phyloP scores from a whole-genome alignment of 2,113 vertebrate genomes.

The Merops nubicus region DNA sequence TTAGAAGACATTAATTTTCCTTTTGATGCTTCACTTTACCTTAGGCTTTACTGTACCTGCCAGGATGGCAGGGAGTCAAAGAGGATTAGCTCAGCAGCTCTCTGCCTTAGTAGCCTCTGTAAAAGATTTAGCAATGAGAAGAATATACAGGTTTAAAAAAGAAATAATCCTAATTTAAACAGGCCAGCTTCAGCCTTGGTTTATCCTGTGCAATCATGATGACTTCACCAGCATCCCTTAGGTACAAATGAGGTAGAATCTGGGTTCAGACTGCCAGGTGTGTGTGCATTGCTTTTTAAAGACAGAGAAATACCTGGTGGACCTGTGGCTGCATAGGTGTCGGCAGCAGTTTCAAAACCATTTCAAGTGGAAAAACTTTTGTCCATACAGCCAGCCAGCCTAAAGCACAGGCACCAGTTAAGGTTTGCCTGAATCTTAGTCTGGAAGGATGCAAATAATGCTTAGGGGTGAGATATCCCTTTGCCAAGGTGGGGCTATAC shows the following conservation, averaged over 20 bases:
- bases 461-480: neutral
- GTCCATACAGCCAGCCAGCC: neutral
- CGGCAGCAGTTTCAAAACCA: neutral
- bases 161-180: neutral
- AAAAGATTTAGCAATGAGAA: conserved; percentile 68
- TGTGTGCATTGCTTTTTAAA: neutral
- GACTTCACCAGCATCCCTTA: conserved; percentile 46
- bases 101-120: conserved; percentile 57
- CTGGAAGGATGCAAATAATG: neutral
- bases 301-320: neutral
- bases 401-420: neutral
- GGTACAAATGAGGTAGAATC: conserved; percentile 11
- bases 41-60: conserved; percentile 75
- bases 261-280: neutral
- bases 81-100: conserved; percentile 76
- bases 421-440: neutral
- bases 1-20: conserved; percentile 84
- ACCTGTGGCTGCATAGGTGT: conserved; percentile 6
- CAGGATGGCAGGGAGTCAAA: conserved; percentile 80
- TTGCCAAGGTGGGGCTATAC: neutral
- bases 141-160: neutral
- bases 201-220: conserved; percentile 17
- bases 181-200: conserved; percentile 10
- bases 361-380: neutral
- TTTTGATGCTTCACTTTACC: conserved; percentile 82